These are phyloP conservation scores for Drosophila jambulina DNA, from an alignment of 1,140 invertebrate genomes.

Conservation along the genomic window DNA sequence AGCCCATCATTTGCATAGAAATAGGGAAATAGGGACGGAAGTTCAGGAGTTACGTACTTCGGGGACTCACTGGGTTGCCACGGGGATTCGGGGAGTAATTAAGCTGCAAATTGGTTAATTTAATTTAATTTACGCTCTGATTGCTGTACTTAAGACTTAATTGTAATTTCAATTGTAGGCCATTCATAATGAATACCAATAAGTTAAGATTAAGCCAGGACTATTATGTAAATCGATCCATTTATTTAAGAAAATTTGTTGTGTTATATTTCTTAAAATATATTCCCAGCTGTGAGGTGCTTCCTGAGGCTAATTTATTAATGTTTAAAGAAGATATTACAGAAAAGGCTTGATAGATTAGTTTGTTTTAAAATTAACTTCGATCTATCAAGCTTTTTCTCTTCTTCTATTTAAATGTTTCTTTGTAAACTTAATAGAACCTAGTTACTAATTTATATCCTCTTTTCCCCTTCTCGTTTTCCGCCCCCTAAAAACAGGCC, in stretches of 20 bases:
- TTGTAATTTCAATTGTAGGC: constrained; percentile 32
- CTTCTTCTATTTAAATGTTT: background rate
- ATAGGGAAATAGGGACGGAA: constrained; percentile 10
- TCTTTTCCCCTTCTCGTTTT: background rate
- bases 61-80: constrained; percentile 21
- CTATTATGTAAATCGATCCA: constrained; percentile 50
- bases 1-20: constrained; percentile 46
- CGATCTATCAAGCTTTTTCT: background rate
- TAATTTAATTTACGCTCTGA: constrained; percentile 48
- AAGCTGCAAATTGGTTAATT: constrained; percentile 59
- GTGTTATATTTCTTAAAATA: too few relatives aligned
- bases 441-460: constrained; percentile 38
- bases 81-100: constrained; percentile 42
- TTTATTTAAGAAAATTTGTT: constrained; percentile 35
- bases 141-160: constrained; percentile 23
- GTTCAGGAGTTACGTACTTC: constrained; percentile 28
- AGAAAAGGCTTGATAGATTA: background rate
- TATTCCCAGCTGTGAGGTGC: constrained; percentile 6
- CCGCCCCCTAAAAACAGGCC: constrained; percentile 20
- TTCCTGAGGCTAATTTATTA: background rate
- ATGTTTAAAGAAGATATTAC: background rate
- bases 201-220: constrained; percentile 19
- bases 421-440: background rate
- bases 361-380: too few relatives aligned
- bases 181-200: constrained; percentile 31